A percentile compares a stretch with the other conserved stretches of the same genome.
These are phyloP conservation scores for Rhinolophus ferrumequinum DNA, from an alignment of 2,113 vertebrate species.

Conservation along the genomic window DNA sequence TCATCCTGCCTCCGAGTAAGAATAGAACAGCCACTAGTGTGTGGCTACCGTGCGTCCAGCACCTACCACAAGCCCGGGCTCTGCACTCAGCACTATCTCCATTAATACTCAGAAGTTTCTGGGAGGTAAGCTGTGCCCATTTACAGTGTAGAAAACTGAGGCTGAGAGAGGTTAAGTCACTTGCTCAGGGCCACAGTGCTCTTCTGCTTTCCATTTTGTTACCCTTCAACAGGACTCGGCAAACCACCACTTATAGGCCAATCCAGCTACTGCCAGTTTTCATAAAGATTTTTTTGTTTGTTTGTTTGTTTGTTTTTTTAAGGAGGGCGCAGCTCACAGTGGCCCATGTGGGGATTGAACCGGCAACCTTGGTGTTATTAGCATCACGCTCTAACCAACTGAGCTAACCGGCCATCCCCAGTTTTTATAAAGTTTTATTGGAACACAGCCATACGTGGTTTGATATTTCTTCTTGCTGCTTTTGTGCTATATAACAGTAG, in stretches of 20 bases:
- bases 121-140: not conserved
- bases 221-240: not conserved
- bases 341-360: no score
- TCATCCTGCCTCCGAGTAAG: not conserved
- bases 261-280: not conserved
- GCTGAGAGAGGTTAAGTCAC: not conserved
- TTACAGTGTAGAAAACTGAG: not conserved
- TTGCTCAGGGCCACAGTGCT: not conserved
- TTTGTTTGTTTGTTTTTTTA: no score
- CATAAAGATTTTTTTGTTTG: not conserved
- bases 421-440: not conserved
- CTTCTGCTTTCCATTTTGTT: not conserved
- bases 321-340: no score
- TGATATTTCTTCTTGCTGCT: not conserved
- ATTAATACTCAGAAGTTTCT: not conserved
- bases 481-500: not conserved
- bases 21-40: not conserved
- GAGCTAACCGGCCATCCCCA: not conserved
- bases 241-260: not conserved
- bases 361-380: no score
- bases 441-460: no score
- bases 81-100: not conserved
- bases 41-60: accelerated
- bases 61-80: accelerated
- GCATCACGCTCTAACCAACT: no score